Evolutionary conservation across 2,113 vertebrate species (phyloP).

Genomic region (Heptranchias perlo): DNA sequence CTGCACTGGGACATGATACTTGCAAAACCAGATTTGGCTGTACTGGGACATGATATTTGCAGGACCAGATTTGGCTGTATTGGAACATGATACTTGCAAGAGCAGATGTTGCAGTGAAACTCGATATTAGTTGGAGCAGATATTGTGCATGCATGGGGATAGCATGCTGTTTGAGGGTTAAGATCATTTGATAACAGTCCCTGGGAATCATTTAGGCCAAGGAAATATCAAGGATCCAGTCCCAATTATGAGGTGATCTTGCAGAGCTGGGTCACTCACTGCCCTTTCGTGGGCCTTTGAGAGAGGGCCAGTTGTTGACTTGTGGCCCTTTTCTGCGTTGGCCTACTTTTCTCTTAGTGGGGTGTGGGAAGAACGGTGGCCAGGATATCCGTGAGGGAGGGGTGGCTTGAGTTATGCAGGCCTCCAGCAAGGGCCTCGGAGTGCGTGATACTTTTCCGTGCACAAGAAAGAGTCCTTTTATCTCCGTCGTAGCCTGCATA

Average conservation of each 20-base stretch:
- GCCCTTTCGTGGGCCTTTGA: background rate
- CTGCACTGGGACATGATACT: background rate
- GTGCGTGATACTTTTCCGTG: background rate
- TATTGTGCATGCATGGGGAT: background rate
- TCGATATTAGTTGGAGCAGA: background rate
- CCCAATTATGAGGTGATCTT: background rate
- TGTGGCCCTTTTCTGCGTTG: background rate
- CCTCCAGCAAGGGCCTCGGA: too few relatives aligned
- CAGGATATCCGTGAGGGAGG: background rate
- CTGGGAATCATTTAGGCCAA: background rate
- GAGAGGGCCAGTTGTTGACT: background rate
- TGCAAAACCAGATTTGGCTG: background rate
- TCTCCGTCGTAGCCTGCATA: background rate
- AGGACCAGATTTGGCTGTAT: background rate
- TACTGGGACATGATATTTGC: too few relatives aligned
- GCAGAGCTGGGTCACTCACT: background rate
- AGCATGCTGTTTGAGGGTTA: background rate
- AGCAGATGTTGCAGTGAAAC: background rate
- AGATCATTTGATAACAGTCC: background rate
- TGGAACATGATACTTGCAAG: background rate
- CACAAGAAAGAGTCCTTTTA: background rate
- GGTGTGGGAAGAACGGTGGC: background rate
- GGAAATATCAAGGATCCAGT: background rate
- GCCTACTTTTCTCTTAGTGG: background rate
- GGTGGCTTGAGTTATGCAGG: background rate